Conservation (phyloP, 2,888 invertebrate species). For the Andrena praecox region DNA sequence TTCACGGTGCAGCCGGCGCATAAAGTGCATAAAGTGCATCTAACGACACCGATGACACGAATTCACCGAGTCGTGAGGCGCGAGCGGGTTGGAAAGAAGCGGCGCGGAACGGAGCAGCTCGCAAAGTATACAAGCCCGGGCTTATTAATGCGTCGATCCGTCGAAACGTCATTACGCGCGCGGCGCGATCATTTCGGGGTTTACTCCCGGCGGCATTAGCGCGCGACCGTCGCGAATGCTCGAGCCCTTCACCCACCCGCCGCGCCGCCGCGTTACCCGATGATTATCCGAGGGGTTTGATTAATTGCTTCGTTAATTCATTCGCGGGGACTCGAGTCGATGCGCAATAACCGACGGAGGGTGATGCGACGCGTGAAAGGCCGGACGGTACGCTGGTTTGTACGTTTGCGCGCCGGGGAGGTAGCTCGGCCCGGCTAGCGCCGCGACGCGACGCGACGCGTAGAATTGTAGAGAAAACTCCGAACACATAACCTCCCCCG, state of each 20-base stretch:
- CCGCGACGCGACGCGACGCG: neutral
- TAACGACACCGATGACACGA: constrained; percentile 17
- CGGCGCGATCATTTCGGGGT: constrained; percentile 34
- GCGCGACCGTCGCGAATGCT: constrained; percentile 21
- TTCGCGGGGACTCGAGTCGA: constrained; percentile 39
- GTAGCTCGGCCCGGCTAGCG: neutral
- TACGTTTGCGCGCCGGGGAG: neutral
- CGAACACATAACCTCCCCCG: neutral
- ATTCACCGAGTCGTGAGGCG: neutral
- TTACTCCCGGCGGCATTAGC: constrained; percentile 41
- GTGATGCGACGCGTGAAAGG: constrained; percentile 35
- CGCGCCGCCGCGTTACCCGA: constrained; percentile 25
- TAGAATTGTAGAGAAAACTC: neutral
- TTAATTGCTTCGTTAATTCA: constrained; percentile 70
- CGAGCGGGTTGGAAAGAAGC: neutral
- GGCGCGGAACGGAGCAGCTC: neutral
- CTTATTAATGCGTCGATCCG: constrained; percentile 52
- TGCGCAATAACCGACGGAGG: constrained; percentile 48
- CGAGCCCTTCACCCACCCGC: neutral
- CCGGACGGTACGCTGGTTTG: constrained; percentile 15
- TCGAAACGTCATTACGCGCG: constrained; percentile 53
- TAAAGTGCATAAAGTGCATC: neutral
- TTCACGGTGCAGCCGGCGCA: neutral
- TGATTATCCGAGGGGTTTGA: constrained; percentile 66
- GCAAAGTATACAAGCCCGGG: constrained; percentile 43